Base-by-base conservation (phyloP, 2,797 vertebrate species). In the Acanthurus leucopareius region DNA sequence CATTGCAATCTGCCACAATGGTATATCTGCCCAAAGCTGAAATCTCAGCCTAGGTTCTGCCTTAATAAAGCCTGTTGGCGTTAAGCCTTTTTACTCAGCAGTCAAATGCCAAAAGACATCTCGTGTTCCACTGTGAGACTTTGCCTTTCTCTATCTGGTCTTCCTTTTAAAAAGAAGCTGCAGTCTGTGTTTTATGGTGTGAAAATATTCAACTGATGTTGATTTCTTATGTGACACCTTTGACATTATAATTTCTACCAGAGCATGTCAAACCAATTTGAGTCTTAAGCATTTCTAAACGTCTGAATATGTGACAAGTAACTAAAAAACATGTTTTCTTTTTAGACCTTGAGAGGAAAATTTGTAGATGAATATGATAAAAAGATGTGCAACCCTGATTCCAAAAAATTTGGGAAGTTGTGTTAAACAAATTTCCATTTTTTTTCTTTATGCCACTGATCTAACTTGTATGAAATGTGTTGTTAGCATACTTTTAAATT, bases 1-100 rank as follows among this genome's bases (percentile, higher is more conserved):
- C 92, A 93, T 91, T 90, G 89, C 89, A 91, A 84, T 91, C 87
- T 93, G 92, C 88, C 86, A 89, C 86, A 90, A 88, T 84, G 83
- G 87, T 86, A 68, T 72, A 86, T 88, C 72, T 87, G 89, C 86
- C 89, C 88, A 89, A 87, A 86, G 86, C 89, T 89, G 87, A 90
- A 87, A 91, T 91, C 85, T 86, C 80, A 78, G 86, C 68, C 83
- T 66, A 77, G 81, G 88, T 89, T 90, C 80, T 86, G 86, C 86
- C 86, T 91, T 92, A 91, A 93, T 92, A 90, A 93, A 91, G 82
- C 84, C 83, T 79, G 79, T 82, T 93, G 88, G 88, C 85, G 32
- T 86, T 85, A 74, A 84, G 90, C 79, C 83, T 86, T 87, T 90
- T 91, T 91, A 90, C 88, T 90, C 86, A 89, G 84, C 87, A 89